Evolutionary conservation across 2,797 vertebrate species (phyloP), one percentile per base, ranked within the genome.

Genomic region (Echiichthys vipera): DNA sequence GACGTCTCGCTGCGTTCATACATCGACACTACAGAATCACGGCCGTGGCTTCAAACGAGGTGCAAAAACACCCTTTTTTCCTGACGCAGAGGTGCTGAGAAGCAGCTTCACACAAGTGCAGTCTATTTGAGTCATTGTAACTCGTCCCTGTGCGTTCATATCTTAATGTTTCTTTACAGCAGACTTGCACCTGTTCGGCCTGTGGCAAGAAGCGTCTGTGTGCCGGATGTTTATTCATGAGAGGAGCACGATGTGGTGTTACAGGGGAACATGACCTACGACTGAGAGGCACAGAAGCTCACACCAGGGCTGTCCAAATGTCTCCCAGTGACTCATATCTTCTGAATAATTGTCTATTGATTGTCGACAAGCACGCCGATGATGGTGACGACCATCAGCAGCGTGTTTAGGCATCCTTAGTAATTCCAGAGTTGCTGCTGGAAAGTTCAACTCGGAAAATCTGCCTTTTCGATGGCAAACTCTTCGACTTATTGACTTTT

Each of bases 31-130:
- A 34, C 5, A 30, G 57, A 65, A 54, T 46, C 54, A 43, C 5
- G 0, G 57, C 54, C n/a, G 58, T 39, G 65, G 57, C 61, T 36
- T 73, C 77, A 69, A 25, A 73, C 3, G 2, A 69, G 24, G 49
- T 55, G 32, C 12, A 25, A 17, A 51, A 40, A 27, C 55, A 25
- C 6, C 5, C 29, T 3, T 3, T 2, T 2, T 12, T 56, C 40
- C 24, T 14, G 18, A 56, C 56, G 15, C 29, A 37, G 34, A 70
- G n/a, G 22, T 39, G 62, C 54, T 59, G 25, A 50, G 54, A 29
- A 68, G 45, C 15, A 18, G 18, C 37, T 8, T 54, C 65, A 34
- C 68, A 25, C 18, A 0, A 50, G 46, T 53, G 70, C 49, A 58
- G 57, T 49, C 14, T 22, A 18, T 73, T 25, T 74, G 74, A 76